Conservation (phyloP, 2,113 vertebrate genomes). For the Oenanthe melanoleuca region DNA sequence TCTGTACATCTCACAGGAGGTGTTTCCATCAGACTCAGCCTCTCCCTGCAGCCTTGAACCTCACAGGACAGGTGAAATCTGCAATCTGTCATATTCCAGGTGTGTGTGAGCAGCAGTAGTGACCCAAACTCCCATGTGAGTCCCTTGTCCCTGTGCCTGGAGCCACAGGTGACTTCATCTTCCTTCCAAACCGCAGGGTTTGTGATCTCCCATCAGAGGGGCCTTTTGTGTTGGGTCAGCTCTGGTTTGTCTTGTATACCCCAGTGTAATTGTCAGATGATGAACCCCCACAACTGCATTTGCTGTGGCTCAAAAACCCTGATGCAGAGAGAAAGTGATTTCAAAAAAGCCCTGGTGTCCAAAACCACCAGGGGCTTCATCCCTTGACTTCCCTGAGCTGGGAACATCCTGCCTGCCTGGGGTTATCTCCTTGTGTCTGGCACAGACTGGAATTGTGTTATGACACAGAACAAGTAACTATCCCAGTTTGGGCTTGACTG, state of each 20-base stretch:
- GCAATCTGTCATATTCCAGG: fast-evolving
- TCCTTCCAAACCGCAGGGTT: neutral
- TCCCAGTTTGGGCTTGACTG: neutral
- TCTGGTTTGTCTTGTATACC: neutral
- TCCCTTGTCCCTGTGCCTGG: fast-evolving
- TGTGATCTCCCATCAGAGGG: neutral
- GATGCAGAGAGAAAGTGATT: neutral
- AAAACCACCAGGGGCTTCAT: fast-evolving
- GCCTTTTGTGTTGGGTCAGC: neutral
- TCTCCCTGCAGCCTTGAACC: fast-evolving
- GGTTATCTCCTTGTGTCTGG: neutral
- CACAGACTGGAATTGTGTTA: neutral
- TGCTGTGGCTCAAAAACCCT: neutral
- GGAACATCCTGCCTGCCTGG: neutral
- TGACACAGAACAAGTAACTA: neutral
- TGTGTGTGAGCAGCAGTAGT: neutral
- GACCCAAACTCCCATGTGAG: fast-evolving
- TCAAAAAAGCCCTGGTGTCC: neutral
- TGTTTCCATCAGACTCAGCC: neutral
- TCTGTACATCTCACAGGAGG: neutral
- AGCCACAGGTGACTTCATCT: fast-evolving
- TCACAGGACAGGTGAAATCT: neutral
- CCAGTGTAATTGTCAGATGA: neutral
- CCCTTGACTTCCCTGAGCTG: neutral
- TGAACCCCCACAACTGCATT: fast-evolving